Evolutionary conservation across 2,888 invertebrate genomes (phyloP), one percentile per base, ranked within the genome.

Genomic region (Rutpela maculata): DNA sequence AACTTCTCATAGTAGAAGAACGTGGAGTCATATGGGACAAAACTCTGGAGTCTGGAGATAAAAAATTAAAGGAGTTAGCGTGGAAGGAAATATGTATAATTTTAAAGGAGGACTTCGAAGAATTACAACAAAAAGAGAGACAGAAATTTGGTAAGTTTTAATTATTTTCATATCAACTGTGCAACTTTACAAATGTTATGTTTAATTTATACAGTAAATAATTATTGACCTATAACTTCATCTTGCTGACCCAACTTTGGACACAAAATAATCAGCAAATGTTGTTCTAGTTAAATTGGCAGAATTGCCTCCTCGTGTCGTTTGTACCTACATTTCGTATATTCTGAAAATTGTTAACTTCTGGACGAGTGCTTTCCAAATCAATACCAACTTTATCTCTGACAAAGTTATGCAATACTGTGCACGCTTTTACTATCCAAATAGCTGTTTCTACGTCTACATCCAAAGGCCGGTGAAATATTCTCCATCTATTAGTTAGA

Each of bases 331-430:
- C 22, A 69, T 55, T 31, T 57, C 56, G 55, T 56, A 69, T 56
- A 57, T 57, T 56, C 15, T 69, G 50, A 38, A 31, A 65, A 57
- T 19, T 43, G 50, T 19, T 19, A 57, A 18, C 57, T 19, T 19
- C n/a, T 57, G 57, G 26, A 18, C 15, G 60, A 22, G 12, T 60
- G 19, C 26, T 19, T 71, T 76, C 72, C 57, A 62, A 66, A 55
- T 77, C 73, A 15, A 63, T 38, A 56, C 73, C 73, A 22, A 73
- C 76, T 68, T 68, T 77, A 56, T 73, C 65, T 69, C 63, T 73
- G 6, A 76, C 68, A 68, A 76, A 76, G 35, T 76, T 76, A 59
- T 76, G 71, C 72, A 76, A 76, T 66, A 1, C 65, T 38, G 63
- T 70, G 38, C 70, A 75, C 15, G 70, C 70, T 60, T 76, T 76